A percentile compares a stretch with the other conserved stretches of the same genome.
Conservation (phyloP, 2,888 invertebrate species). For the Xanthorhoe spadicearia region DNA sequence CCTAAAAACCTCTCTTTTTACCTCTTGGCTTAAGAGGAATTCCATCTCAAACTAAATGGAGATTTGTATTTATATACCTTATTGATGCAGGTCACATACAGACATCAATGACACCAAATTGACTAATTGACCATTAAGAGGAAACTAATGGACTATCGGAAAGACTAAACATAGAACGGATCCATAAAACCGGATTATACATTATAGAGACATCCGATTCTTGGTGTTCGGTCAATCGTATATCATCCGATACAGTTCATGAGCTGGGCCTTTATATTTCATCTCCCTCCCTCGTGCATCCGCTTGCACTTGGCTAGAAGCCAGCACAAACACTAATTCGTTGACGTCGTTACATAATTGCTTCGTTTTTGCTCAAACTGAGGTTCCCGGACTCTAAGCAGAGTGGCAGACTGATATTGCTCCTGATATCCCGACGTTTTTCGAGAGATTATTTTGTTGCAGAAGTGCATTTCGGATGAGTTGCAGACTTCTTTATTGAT, state of each 20-base stretch:
- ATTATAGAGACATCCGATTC: conserved; percentile 22
- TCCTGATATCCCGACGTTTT: conserved; percentile 24
- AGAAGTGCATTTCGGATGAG: not conserved
- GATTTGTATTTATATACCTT: not conserved
- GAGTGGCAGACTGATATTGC: conserved; percentile 45
- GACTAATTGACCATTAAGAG: conserved; percentile 7
- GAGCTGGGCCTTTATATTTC: conserved; percentile 21
- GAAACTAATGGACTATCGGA: conserved; percentile 18
- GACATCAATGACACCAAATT: conserved; percentile 10
- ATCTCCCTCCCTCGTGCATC: conserved; percentile 45
- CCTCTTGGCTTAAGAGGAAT: too few relatives aligned
- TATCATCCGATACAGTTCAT: conserved; percentile 29
- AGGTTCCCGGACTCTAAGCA: conserved; percentile 47
- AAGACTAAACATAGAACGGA: conserved; percentile 23
- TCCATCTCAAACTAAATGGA: too few relatives aligned
- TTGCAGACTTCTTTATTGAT: not conserved
- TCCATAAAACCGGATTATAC: conserved; percentile 27
- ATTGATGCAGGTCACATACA: conserved; percentile 3
- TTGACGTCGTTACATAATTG: conserved; percentile 79
- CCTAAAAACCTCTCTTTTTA: too few relatives aligned
- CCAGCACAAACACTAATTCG: conserved; percentile 78
- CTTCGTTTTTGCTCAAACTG: conserved; percentile 69
- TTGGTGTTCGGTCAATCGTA: conserved; percentile 32
- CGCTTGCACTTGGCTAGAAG: conserved; percentile 68
- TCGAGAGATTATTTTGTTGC: conserved; percentile 6